Evolutionary conservation across 2,797 vertebrate genomes (phyloP), one percentile per base, ranked within the genome.

Genomic region (Tachyglossus aculeatus): DNA sequence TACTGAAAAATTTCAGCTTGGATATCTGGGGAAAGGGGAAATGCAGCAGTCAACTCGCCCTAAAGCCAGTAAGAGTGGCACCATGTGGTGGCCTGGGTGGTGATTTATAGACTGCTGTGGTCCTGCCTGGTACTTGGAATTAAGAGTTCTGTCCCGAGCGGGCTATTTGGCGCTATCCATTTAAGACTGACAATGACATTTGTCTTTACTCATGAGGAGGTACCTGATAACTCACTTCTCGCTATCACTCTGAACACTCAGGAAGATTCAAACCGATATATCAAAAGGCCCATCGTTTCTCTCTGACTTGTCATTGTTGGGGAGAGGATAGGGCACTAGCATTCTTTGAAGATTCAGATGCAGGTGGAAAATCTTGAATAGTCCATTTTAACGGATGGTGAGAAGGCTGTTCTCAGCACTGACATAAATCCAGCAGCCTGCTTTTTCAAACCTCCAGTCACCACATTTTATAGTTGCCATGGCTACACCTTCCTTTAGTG

Each of bases 401-500:
- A n/a, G n/a, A 39, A 56, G 4, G 4, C 38, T 67, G 18, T 21
- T 15, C 55, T 4, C 50, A 72, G 48, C 16, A 67, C 27, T 59
- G 44, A 63, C 24, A 79, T 73, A 85, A 71, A 86, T 85, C 86
- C 52, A 74, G 41, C 53, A 63, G 44, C 0, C 0, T n/a, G 12
- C 51, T 69, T 40, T 44, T 53, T 74, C 70, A 67, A 79, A 72
- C 14, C 58, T 70, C 52, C 61, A 64, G 75, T 56, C 83, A 85
- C 79, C 53, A 47, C 74, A 74, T 75, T 53, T 78, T 74, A 75
- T 82, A 69, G 79, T 88, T 87, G 75, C 77, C 74, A 80, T 81
- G 79, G 53, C 55, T 86, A 43, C 80, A 67, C 47, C 70, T 73
- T 80, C 68, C 74, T 80, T 63, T 67, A 61, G 66, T 77, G 38